These are phyloP conservation scores for Cynocephalus volans DNA, from an alignment of 2,113 vertebrate species.

Conservation along the genomic window DNA sequence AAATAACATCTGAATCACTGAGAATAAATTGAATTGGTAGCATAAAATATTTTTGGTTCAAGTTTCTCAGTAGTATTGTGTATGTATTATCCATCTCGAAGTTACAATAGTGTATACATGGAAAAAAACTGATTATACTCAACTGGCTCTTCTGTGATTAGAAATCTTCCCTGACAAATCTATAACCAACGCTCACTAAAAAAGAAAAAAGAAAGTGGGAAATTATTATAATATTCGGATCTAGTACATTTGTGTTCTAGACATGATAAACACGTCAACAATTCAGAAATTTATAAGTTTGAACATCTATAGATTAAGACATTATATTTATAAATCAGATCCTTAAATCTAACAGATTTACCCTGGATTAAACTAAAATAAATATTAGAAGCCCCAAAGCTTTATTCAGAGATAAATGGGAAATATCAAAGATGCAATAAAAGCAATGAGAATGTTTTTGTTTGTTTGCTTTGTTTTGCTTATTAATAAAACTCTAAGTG, in stretches of 20 bases:
- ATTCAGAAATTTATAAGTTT: slow-evolving; percentile 32
- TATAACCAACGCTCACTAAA: background rate
- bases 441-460: background rate
- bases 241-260: background rate
- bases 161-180: background rate
- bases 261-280: background rate
- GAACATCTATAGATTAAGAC: background rate
- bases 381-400: background rate
- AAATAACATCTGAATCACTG: background rate
- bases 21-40: background rate
- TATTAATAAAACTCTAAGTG: background rate
- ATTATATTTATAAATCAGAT: background rate
- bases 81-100: background rate
- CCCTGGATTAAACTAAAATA: background rate
- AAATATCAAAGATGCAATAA: background rate
- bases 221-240: background rate
- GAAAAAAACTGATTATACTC: background rate
- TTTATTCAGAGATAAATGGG: background rate
- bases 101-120: background rate
- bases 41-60: background rate
- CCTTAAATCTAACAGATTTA: background rate
- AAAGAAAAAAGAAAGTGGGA: background rate
- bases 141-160: background rate
- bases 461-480: background rate
- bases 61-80: background rate